Evolutionary conservation across 2,888 invertebrate species (phyloP), one percentile per base, ranked within the genome.

Genomic region (Eupithecia subfuscata): DNA sequence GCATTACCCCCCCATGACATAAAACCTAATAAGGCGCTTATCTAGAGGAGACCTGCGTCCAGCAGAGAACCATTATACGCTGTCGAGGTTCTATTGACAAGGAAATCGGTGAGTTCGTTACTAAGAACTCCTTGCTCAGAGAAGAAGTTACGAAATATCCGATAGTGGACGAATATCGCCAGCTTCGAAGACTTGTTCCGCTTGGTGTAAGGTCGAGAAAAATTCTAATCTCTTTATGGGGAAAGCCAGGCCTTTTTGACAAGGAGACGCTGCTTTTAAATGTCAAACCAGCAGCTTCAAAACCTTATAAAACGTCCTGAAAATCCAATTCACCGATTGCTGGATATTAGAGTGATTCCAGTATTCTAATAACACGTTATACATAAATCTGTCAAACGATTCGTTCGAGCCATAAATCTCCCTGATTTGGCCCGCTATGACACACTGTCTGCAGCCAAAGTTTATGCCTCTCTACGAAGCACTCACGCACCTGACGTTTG

Each of bases 401-500:
- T 37, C n/a, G 22, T 9, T 40, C n/a, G 40, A 37, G 40, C n/a
- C 40, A 67, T 68, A 68, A 68, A 68, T 68, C 22, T 14, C 12
- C n/a, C 60, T 25, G 25, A 67, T 37, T 40, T 37, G 65, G 64
- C 6, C 64, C 9, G 64, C 64, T 64, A 34, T 64, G 64, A 34
- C 64, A 34, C 34, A 64, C 64, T 18, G 64, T 60, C 64, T 37
- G 37, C 65, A 30, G 34, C 34, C 9, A 68, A 40, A 40, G n/a
- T 25, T 68, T 68, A 45, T 14, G 25, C 68, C 43, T 40, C 25
- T 43, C 12, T 45, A 68, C 67, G 22, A 68, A 5, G 40, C 68
- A 43, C 25, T 64, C 60, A 60, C 60, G 25, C 60, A 60, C 60
- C 60, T 64, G 64, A 64, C 64, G 64, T 64, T 30, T 34, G 43